A percentile compares a stretch with the other conserved stretches of the same genome.
Evolutionary conservation across 2,113 vertebrate genomes (phyloP).

Genomic region (Toxostoma redivivum): DNA sequence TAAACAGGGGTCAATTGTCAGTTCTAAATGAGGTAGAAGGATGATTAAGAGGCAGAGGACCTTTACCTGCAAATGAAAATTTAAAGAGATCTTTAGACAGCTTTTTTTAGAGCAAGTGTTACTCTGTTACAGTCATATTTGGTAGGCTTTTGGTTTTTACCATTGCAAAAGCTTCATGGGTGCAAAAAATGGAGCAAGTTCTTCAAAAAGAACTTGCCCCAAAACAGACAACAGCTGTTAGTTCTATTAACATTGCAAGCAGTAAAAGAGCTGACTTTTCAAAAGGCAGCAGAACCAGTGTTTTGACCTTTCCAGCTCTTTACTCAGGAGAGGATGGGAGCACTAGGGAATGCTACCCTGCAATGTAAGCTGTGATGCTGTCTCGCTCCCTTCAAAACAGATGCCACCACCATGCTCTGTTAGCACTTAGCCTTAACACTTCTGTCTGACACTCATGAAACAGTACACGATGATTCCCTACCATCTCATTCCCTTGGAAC

Average conservation of each 20-base stretch:
- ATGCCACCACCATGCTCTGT: neutral
- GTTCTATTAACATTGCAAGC: neutral
- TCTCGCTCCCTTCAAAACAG: neutral
- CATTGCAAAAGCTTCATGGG: neutral
- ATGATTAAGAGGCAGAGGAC: neutral
- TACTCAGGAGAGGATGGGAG: neutral
- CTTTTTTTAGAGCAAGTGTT: neutral
- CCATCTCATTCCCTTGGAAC: neutral
- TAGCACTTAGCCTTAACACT: neutral
- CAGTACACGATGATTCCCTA: accelerated
- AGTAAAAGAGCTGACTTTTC: neutral
- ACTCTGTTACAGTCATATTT: neutral
- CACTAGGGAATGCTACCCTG: neutral
- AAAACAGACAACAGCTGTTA: neutral
- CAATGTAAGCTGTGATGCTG: neutral
- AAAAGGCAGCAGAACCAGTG: neutral
- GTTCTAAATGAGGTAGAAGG: neutral
- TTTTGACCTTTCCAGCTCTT: neutral
- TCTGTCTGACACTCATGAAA: neutral
- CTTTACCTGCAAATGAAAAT: neutral
- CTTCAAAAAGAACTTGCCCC: neutral
- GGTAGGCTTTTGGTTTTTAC: neutral
- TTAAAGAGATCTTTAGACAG: neutral
- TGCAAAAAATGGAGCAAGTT: neutral
- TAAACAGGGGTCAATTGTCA: neutral